Conservation (phyloP, 2,113 vertebrate genomes). For the Fregata magnificens region DNA sequence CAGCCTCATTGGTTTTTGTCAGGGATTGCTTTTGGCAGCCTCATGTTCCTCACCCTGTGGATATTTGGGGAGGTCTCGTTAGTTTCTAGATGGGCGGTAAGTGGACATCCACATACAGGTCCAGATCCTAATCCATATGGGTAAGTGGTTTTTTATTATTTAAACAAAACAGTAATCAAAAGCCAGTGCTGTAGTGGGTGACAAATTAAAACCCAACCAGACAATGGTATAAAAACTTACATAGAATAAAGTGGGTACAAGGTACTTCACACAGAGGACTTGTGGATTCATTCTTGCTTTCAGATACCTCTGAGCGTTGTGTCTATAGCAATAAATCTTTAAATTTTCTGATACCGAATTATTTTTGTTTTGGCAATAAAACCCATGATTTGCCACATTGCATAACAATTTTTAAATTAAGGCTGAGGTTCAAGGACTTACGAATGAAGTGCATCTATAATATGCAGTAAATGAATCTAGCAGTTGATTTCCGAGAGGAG, state of each 20-base stretch:
- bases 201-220: background rate
- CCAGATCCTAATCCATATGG: constrained; percentile 76
- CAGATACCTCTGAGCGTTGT: background rate
- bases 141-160: constrained; percentile 13
- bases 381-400: background rate
- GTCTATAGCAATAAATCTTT: background rate
- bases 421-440: background rate
- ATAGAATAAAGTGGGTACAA: background rate
- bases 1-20: constrained; percentile 44
- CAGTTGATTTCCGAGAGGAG: background rate
- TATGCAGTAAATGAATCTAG: background rate
- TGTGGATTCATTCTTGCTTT: background rate
- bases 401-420: background rate
- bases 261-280: background rate
- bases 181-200: background rate
- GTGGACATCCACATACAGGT: constrained; percentile 71
- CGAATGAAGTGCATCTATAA: background rate
- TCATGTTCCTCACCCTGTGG: constrained; percentile 73
- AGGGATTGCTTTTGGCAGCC: constrained; percentile 68
- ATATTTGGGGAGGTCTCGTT: constrained; percentile 77
- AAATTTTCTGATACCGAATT: background rate
- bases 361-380: background rate
- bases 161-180: background rate
- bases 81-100: constrained; percentile 78
- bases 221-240: background rate